Conservation (phyloP, 2,888 invertebrate species). For the Pandemis corylana region DNA sequence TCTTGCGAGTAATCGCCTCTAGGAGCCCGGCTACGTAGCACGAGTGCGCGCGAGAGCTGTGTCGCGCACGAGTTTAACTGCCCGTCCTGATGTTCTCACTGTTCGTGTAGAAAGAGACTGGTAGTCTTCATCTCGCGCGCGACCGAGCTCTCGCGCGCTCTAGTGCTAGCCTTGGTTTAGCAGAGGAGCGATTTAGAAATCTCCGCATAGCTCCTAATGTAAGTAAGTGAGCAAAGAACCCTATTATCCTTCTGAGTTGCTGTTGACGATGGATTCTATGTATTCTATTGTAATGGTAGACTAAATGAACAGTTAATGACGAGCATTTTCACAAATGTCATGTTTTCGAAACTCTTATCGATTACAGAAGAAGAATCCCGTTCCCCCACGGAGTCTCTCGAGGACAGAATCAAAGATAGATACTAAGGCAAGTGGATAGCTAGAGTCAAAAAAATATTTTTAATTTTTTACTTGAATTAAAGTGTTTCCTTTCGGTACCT, state of each 20-base stretch:
- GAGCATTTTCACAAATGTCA: background rate
- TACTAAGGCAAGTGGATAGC: constrained; percentile 50
- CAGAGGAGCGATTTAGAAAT: background rate
- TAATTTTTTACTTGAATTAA: background rate
- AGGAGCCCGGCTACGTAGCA: too few relatives aligned
- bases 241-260: background rate
- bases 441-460: background rate
- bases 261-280: background rate
- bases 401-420: constrained; percentile 56
- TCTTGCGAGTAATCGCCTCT: too few relatives aligned
- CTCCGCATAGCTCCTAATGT: too few relatives aligned
- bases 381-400: constrained; percentile 44
- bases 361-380: constrained; percentile 48
- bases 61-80: too few relatives aligned
- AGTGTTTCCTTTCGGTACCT: background rate
- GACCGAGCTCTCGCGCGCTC: too few relatives aligned
- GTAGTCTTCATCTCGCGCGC: too few relatives aligned
- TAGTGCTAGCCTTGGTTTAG: background rate
- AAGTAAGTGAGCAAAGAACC: too few relatives aligned
- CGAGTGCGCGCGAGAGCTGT: too few relatives aligned
- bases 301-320: background rate
- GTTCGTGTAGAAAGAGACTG: too few relatives aligned
- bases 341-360: background rate
- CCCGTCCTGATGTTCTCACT: too few relatives aligned
- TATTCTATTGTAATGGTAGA: background rate